These are phyloP conservation scores for Sinella curviseta DNA, from an alignment of 1,140 invertebrate species.

Conservation along the genomic window DNA sequence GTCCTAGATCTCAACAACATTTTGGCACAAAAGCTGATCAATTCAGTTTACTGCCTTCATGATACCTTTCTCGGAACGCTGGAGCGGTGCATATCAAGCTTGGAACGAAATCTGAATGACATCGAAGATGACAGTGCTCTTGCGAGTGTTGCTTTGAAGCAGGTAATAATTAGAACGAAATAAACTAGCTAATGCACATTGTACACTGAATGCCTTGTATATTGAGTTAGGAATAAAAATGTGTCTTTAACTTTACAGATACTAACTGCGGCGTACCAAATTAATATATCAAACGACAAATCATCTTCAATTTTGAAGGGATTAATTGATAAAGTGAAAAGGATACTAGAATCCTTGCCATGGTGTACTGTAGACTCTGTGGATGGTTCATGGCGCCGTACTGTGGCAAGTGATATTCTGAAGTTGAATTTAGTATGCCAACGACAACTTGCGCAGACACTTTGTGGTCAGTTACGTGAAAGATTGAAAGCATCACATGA, in stretches of 20 bases:
- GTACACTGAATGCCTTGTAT: background rate
- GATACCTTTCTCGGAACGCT: constrained; percentile 80
- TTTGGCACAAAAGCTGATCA: constrained; percentile 76
- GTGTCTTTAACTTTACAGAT: constrained; percentile 60
- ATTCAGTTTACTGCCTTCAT: constrained; percentile 77
- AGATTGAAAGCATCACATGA: constrained; percentile 46
- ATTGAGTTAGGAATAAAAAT: too few relatives aligned
- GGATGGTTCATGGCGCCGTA: constrained; percentile 71
- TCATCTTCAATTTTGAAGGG: constrained; percentile 73
- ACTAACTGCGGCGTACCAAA: constrained; percentile 74
- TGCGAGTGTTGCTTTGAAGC: constrained; percentile 76
- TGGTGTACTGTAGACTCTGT: constrained; percentile 67
- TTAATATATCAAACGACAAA: constrained; percentile 77
- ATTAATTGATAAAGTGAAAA: constrained; percentile 75
- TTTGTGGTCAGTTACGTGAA: constrained; percentile 68
- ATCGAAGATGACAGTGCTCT: constrained; percentile 60
- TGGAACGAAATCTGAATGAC: constrained; percentile 64
- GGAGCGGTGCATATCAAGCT: constrained; percentile 68
- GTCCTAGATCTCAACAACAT: constrained; percentile 71
- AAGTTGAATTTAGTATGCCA: constrained; percentile 73
- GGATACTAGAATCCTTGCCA: constrained; percentile 66
- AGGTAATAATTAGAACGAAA: constrained; percentile 54
- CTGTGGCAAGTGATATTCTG: constrained; percentile 71
- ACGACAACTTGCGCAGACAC: constrained; percentile 70
- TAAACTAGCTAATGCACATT: background rate